These are phyloP conservation scores for Allophyes oxyacanthae DNA, from an alignment of 2,888 invertebrate species.

Conservation along the genomic window DNA sequence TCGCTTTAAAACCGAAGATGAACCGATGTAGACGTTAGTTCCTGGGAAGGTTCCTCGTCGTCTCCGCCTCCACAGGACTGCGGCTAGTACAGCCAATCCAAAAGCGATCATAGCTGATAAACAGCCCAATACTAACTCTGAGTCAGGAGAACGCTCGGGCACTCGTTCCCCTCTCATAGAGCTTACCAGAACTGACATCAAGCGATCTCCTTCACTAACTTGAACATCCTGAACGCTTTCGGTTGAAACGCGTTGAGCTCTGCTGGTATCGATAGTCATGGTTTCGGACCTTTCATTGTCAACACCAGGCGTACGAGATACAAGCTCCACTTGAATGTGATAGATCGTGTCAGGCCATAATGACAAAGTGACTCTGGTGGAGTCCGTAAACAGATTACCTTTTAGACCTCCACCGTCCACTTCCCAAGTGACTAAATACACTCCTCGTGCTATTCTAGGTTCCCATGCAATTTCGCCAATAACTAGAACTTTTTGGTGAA, in stretches of 20 bases:
- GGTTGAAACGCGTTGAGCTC: conserved; percentile 91
- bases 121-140: conserved; percentile 90
- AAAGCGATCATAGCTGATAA: conserved; percentile 88
- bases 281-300: conserved; percentile 91
- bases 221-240: conserved; percentile 90
- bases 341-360: conserved; percentile 95
- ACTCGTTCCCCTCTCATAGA: conserved; percentile 90
- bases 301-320: conserved; percentile 90
- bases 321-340: conserved; percentile 93
- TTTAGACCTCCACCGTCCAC: conserved; percentile 94
- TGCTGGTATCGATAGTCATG: conserved; percentile 91
- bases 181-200: conserved; percentile 90
- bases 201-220: conserved; percentile 88
- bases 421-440: conserved; percentile 95
- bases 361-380: conserved; percentile 93
- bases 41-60: conserved; percentile 88
- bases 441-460: conserved; percentile 90
- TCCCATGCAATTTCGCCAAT: conserved; percentile 94
- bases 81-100: conserved; percentile 85
- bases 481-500: conserved; percentile 92
- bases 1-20: conserved; percentile 89
- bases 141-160: conserved; percentile 85
- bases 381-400: conserved; percentile 94
- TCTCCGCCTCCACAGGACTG: conserved; percentile 89
- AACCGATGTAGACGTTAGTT: conserved; percentile 90